Conservation (phyloP, 2,888 invertebrate genomes). For the Dendrolimus houi region DNA sequence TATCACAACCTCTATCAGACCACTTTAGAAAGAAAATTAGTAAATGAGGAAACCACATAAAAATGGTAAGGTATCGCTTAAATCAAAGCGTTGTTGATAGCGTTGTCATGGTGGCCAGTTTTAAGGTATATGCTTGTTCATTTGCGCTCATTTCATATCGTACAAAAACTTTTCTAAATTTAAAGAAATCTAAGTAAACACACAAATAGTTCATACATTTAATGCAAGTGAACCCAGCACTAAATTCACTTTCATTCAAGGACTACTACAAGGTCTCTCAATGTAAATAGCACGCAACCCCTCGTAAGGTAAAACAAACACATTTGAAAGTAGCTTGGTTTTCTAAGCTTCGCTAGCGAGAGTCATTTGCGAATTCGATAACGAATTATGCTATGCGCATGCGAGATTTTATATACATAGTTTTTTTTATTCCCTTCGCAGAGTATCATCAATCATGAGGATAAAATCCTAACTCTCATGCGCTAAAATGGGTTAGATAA, state of each 20-base stretch:
- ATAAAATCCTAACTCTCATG: background rate
- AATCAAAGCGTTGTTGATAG: background rate
- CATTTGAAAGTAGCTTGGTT: background rate
- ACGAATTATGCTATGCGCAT: constrained; percentile 33
- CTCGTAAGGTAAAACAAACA: background rate
- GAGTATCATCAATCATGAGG: background rate
- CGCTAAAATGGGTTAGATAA: background rate
- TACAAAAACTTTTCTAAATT: too few relatives aligned
- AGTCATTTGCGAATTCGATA: constrained; percentile 56
- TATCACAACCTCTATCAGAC: background rate
- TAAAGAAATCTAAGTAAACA: too few relatives aligned
- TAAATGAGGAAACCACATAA: background rate
- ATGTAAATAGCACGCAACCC: constrained; percentile 9
- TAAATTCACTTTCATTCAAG: constrained; percentile 50
- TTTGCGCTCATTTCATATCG: too few relatives aligned
- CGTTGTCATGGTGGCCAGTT: background rate
- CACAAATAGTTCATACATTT: too few relatives aligned
- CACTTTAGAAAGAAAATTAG: background rate
- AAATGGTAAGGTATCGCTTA: background rate
- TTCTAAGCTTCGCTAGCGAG: constrained; percentile 50
- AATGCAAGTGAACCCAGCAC: background rate
- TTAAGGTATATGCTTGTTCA: background rate
- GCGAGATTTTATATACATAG: constrained; percentile 27
- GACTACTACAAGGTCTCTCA: constrained; percentile 8
- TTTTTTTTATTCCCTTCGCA: background rate